These are phyloP conservation scores for Agrotis segetum DNA, from an alignment of 2,888 invertebrate species.

Conservation along the genomic window DNA sequence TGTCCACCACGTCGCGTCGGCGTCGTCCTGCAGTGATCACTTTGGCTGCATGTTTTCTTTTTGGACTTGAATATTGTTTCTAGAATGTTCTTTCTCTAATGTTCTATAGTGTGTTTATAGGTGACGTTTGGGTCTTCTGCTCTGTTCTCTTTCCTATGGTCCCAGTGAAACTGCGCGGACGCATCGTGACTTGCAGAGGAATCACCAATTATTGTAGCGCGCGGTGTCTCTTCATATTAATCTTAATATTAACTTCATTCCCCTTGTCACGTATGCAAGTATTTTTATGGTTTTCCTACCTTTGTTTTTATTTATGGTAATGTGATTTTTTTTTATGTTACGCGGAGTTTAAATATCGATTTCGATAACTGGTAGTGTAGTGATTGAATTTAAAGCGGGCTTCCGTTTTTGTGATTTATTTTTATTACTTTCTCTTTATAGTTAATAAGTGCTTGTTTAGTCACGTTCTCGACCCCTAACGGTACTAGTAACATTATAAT, in stretches of 20 bases:
- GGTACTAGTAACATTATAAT: conserved; percentile 19
- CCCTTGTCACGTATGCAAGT: conserved; percentile 63
- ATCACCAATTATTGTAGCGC: conserved; percentile 78
- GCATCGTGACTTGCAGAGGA: conserved; percentile 85
- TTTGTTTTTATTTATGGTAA: conserved; percentile 68
- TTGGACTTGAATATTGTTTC: neutral
- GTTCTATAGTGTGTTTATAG: neutral
- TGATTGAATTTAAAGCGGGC: conserved; percentile 55
- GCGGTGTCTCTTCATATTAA: conserved; percentile 74
- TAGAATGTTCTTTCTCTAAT: neutral
- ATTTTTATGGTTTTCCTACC: conserved; percentile 69
- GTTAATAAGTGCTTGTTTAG: conserved; percentile 7
- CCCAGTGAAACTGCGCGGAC: conserved; percentile 75
- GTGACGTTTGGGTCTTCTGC: conserved; percentile 38
- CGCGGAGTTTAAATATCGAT: conserved; percentile 67
- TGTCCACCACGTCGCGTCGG: no score
- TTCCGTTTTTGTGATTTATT: conserved; percentile 58
- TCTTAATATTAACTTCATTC: conserved; percentile 81
- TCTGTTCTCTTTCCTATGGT: conserved; percentile 6
- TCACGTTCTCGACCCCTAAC: conserved; percentile 10
- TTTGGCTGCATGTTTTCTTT: no score
- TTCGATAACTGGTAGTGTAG: conserved; percentile 56
- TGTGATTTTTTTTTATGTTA: conserved; percentile 56
- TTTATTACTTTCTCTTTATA: conserved; percentile 22
- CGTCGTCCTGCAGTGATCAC: no score